These are phyloP conservation scores for Andricus curvator DNA, from an alignment of 2,888 invertebrate species.

Conservation along the genomic window DNA sequence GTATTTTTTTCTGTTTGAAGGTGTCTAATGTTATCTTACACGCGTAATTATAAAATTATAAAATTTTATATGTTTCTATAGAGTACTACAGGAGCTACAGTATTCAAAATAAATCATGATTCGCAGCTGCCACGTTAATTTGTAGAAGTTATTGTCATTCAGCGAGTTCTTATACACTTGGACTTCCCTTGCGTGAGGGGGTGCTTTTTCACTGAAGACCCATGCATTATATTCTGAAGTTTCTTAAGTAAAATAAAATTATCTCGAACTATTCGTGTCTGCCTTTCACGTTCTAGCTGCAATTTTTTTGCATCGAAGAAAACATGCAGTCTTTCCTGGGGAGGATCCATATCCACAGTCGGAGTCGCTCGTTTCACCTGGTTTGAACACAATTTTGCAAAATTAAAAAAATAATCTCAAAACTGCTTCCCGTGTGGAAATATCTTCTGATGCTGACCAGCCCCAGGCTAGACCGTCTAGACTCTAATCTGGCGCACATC, in stretches of 20 bases:
- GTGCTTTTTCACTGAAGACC: conserved; percentile 60
- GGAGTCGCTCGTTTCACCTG: conserved; percentile 70
- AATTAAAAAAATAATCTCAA: too few species aligned
- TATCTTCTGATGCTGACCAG: too few species aligned
- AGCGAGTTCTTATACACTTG: conserved; percentile 67
- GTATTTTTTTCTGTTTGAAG: too few species aligned
- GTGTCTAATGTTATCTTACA: too few species aligned
- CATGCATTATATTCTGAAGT: conserved; percentile 71
- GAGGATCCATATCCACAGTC: conserved; percentile 70
- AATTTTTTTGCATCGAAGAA: conserved; percentile 68
- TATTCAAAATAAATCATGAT: too few species aligned
- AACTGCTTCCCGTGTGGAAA: too few species aligned
- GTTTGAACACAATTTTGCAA: neutral
- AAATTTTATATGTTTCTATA: too few species aligned
- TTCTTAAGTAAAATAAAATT: conserved; percentile 73
- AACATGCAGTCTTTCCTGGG: conserved; percentile 69
- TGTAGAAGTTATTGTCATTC: conserved; percentile 21
- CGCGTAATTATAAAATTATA: too few species aligned
- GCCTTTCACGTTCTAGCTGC: conserved; percentile 72
- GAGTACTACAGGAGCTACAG: too few species aligned
- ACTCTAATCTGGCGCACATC: too few species aligned
- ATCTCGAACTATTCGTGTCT: conserved; percentile 68
- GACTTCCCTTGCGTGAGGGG: conserved; percentile 64
- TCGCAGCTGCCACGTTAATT: too few species aligned
- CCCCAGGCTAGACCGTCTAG: too few species aligned